Evolutionary conservation across 1,140 invertebrate species (phyloP).

Genomic region (Notospermus geniculatus): DNA sequence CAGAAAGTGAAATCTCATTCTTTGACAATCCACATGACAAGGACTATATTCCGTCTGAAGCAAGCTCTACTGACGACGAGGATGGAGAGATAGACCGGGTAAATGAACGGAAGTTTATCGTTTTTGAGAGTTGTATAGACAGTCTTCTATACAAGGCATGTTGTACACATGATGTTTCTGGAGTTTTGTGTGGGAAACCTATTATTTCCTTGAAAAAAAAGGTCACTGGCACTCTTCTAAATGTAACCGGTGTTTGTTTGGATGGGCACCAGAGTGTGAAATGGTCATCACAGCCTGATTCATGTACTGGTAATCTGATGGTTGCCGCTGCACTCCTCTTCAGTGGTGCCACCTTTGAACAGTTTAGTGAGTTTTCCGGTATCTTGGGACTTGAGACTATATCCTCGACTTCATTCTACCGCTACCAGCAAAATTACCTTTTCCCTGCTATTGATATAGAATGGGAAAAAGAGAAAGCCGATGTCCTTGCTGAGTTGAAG

Average conservation of each 20-base stretch:
- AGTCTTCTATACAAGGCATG: background rate
- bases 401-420: background rate
- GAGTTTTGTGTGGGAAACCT: background rate
- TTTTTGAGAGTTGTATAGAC: background rate
- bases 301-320: background rate
- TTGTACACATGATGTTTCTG: background rate
- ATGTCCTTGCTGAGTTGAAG: too few species aligned
- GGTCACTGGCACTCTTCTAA: background rate
- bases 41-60: too few species aligned
- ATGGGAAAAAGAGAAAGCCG: background rate
- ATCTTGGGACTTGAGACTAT: background rate
- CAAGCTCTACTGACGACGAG: too few species aligned
- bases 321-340: background rate
- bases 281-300: background rate
- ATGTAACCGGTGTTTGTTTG: background rate
- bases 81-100: too few species aligned
- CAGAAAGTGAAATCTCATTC: too few species aligned
- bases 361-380: background rate
- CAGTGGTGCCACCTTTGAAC: background rate
- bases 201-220: background rate
- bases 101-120: background rate
- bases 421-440: background rate
- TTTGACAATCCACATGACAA: too few species aligned
- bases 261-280: background rate
- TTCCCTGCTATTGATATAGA: background rate